Conservation (phyloP, 64 coral and sea anemone species). For the Cladopsammia gracilis region DNA sequence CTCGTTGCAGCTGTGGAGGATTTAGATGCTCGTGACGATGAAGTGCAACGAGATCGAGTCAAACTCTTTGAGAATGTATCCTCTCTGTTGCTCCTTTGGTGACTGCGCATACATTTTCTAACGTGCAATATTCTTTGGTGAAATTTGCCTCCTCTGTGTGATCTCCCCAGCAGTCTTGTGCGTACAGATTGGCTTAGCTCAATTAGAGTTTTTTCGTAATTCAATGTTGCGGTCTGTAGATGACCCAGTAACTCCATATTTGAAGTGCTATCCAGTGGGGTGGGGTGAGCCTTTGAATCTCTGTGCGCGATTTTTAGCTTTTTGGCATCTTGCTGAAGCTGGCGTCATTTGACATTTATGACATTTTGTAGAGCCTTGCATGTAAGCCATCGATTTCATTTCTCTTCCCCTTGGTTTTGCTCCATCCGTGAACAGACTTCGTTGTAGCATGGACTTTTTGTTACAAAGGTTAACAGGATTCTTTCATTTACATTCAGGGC, state of each 20-base stretch:
- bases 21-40: neutral
- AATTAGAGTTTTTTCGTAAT: neutral
- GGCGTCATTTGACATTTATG: neutral
- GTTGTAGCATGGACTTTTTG: no score
- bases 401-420: no score
- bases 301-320: neutral
- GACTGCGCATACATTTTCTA: neutral
- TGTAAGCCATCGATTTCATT: neutral
- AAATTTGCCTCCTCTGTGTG: neutral
- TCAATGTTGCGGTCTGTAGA: neutral
- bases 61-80: neutral
- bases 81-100: neutral
- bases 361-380: neutral
- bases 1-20: neutral
- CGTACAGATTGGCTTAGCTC: neutral
- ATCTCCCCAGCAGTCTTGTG: slow-evolving; percentile 42
- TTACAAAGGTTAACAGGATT: no score
- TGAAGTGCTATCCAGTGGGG: neutral
- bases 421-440: no score
- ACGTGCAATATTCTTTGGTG: neutral
- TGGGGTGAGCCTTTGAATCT: neutral
- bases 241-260: neutral
- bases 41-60: neutral
- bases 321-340: neutral
- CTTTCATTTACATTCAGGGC: no score